phyloP scores from a whole-genome alignment of 2,888 invertebrate genomes.

The Flexamia atlantica region DNA sequence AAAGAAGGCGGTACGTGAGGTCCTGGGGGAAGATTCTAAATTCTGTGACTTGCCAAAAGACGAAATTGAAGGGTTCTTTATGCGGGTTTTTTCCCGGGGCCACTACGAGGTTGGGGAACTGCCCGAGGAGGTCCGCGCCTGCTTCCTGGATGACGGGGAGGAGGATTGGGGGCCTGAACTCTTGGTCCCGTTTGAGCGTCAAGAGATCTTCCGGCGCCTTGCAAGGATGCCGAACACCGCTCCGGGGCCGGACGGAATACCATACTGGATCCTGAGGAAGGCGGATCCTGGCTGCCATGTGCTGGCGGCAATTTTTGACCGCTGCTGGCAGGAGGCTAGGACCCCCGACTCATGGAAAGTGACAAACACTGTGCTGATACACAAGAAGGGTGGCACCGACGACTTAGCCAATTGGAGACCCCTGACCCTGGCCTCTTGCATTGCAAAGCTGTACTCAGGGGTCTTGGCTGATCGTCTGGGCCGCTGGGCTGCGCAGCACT shows the following conservation, averaged over 20 bases:
- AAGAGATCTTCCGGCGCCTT: not conserved
- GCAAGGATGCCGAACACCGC: not conserved
- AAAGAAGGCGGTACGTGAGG: not conserved
- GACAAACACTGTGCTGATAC: constrained; percentile 40
- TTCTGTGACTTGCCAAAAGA: not conserved
- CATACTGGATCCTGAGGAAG: not conserved
- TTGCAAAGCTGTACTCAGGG: constrained; percentile 38
- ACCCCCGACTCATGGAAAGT: not conserved
- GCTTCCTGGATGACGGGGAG: not conserved
- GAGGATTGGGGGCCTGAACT: too few species aligned
- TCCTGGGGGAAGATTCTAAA: not conserved
- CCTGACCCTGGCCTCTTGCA: constrained; percentile 15
- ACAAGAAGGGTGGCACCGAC: constrained; percentile 7
- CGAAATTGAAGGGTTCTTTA: not conserved
- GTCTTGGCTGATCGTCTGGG: not conserved
- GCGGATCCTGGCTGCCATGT: constrained; percentile 3
- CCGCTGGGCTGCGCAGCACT: not conserved
- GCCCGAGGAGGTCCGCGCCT: not conserved
- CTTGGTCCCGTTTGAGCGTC: not conserved
- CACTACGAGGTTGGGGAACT: not conserved
- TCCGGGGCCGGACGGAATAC: constrained; percentile 11
- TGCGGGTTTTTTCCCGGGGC: not conserved
- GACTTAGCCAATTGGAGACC: constrained; percentile 20
- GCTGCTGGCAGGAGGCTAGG: not conserved
- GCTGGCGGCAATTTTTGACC: not conserved